Percentiles rank a stretch among this genome's conserved stretches.
These are phyloP conservation scores for Bombylius discolor DNA, from an alignment of 2,888 invertebrate species.

Conservation along the genomic window DNA sequence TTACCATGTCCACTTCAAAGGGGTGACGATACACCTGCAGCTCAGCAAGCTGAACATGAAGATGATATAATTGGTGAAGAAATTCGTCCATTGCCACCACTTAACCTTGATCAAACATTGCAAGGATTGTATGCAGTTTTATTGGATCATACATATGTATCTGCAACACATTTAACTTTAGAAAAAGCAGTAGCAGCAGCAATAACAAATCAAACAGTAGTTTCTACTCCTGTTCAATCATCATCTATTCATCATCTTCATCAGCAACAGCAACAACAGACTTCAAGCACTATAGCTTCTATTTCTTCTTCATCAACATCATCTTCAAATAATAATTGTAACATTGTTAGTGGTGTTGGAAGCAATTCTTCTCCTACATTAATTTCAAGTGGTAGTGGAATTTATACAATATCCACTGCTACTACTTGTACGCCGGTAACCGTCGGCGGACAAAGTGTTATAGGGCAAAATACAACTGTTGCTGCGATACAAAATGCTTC, in stretches of 20 bases:
- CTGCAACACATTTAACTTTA: conserved; percentile 17
- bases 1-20: conserved; percentile 15
- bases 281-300: background rate
- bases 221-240: background rate
- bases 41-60: conserved; percentile 21
- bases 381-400: background rate
- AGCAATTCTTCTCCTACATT: background rate
- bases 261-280: background rate
- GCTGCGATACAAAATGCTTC: too few species aligned
- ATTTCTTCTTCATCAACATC: too few species aligned
- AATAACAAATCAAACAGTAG: background rate
- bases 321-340: too few species aligned
- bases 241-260: background rate
- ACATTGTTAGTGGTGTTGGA: background rate
- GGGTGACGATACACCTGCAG: conserved; percentile 13
- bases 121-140: conserved; percentile 31
- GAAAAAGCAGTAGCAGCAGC: conserved; percentile 1
- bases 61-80: conserved; percentile 36
- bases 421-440: background rate
- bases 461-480: conserved; percentile 2
- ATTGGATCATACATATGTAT: conserved; percentile 35
- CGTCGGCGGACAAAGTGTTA: background rate
- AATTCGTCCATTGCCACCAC: conserved; percentile 31
- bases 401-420: background rate
- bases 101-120: conserved; percentile 28